These are phyloP conservation scores for Gnathonemus longibarbis DNA, from an alignment of 2,113 vertebrate genomes.

Conservation along the genomic window DNA sequence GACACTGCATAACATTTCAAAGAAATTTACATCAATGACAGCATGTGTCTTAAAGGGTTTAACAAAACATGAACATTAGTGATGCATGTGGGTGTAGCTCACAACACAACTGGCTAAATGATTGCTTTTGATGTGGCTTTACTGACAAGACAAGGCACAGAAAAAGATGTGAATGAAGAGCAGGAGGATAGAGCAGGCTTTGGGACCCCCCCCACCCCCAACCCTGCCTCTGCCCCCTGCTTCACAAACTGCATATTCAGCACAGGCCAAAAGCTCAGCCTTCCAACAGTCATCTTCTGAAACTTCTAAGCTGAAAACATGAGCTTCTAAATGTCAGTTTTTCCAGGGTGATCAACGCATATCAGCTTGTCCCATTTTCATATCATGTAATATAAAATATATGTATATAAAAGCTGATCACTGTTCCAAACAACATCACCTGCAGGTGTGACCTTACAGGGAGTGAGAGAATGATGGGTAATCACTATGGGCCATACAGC, in stretches of 20 bases:
- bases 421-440: conserved; percentile 18
- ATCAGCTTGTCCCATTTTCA: conserved; percentile 24
- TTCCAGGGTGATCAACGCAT: conserved; percentile 29
- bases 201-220: not conserved
- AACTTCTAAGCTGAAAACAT: not conserved
- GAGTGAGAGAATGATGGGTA: not conserved
- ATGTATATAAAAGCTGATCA: conserved; percentile 35
- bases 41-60: not conserved
- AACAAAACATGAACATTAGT: not conserved
- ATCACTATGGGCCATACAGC: not conserved
- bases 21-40: not conserved
- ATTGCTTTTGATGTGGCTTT: conserved; percentile 55
- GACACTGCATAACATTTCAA: not conserved
- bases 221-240: conserved; percentile 2
- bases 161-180: conserved; percentile 35
- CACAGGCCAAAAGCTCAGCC: not conserved
- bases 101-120: conserved; percentile 18
- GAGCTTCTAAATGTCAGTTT: conserved; percentile 10
- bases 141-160: conserved; percentile 58
- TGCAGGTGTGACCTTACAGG: not conserved
- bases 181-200: not conserved
- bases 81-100: conserved; percentile 23
- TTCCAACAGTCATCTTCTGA: not conserved
- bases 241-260: conserved; percentile 21
- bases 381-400: conserved; percentile 25